Evolutionary conservation across 2,888 invertebrate genomes (phyloP).

Genomic region (Amorpha juglandis): DNA sequence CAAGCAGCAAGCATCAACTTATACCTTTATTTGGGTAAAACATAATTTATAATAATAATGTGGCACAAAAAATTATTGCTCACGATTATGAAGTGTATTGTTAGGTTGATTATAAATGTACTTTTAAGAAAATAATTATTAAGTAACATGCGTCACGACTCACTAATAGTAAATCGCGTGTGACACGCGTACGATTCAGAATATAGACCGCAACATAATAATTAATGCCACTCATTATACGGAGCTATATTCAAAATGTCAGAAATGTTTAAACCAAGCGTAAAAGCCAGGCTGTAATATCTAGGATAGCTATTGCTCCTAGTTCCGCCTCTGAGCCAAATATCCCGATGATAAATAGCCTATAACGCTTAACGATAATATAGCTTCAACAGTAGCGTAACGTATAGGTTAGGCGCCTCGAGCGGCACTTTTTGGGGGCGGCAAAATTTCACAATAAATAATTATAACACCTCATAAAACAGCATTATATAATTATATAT

Average conservation of each 20-base stretch:
- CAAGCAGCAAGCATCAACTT: too few species aligned
- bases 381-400: too few species aligned
- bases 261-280: not conserved
- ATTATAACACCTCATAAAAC: too few species aligned
- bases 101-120: conserved; percentile 1
- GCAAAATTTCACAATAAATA: too few species aligned
- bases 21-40: too few species aligned
- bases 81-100: conserved; percentile 10
- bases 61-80: conserved; percentile 33
- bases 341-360: too few species aligned
- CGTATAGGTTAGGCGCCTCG: too few species aligned
- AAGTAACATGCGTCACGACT: conserved; percentile 27
- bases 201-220: conserved; percentile 40
- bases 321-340: too few species aligned
- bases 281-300: not conserved
- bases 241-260: not conserved
- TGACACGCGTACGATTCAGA: conserved; percentile 36
- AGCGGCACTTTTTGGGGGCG: too few species aligned
- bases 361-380: too few species aligned
- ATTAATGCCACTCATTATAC: conserved; percentile 30
- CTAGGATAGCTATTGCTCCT: too few species aligned
- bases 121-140: conserved; percentile 32
- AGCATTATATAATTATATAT: too few species aligned
- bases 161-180: conserved; percentile 42
- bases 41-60: not conserved